Conservation (phyloP, 2,888 invertebrate genomes). For the Microctonus hyperodae region DNA sequence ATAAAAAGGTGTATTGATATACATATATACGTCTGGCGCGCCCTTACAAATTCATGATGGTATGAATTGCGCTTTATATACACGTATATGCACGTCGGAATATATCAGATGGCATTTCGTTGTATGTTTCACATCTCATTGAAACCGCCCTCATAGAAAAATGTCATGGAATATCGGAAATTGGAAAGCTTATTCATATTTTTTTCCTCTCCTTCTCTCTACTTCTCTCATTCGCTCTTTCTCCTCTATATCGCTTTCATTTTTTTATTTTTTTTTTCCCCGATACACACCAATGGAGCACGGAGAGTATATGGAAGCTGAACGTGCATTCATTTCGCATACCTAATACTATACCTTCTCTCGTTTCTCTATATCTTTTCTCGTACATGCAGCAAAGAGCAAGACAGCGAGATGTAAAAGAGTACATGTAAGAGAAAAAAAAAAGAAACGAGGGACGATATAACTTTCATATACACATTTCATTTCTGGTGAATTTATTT, state of each 20-base stretch:
- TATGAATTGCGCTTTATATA: constrained; percentile 24
- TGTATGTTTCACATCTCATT: constrained; percentile 60
- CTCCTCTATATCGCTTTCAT: not conserved
- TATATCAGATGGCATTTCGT: constrained; percentile 59
- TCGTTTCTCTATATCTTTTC: not conserved
- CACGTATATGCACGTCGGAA: constrained; percentile 49
- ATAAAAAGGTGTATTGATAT: not conserved
- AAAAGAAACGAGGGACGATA: constrained; percentile 36
- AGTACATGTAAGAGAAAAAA: not conserved
- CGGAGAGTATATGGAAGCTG: constrained; percentile 35
- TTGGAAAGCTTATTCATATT: constrained; percentile 63
- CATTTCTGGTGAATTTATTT: constrained; percentile 44
- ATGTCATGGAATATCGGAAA: constrained; percentile 62
- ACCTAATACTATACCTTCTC: constrained; percentile 36
- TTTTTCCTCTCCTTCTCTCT: constrained; percentile 22
- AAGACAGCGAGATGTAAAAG: not conserved
- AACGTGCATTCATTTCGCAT: constrained; percentile 55
- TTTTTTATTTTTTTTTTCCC: constrained; percentile 41
- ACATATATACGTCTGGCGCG: constrained; percentile 16
- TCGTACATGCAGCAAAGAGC: not conserved
- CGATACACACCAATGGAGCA: constrained; percentile 48
- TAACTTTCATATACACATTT: constrained; percentile 47
- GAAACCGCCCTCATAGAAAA: constrained; percentile 60
- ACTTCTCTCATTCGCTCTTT: not conserved
- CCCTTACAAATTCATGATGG: constrained; percentile 10